Base-by-base conservation (phyloP, 1,140 invertebrate species). In the Drosophila melanica region DNA sequence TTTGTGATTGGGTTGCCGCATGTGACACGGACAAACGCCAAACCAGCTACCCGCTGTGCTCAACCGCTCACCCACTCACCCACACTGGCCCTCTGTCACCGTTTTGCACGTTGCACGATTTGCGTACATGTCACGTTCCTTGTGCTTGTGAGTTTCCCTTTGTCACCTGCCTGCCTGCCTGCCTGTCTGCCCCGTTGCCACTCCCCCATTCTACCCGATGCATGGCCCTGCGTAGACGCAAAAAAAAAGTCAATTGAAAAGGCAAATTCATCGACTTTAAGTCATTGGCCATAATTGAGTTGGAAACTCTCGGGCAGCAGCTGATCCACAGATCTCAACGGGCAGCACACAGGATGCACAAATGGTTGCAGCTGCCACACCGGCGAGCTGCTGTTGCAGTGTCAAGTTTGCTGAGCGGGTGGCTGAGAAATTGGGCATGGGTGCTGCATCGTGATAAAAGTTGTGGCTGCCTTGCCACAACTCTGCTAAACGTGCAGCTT, bases 111-210 rank as follows among this genome's bases (percentile, higher is more conserved):
- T 51, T 30, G 45, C 30, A 57, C 79, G 81, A 81, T 81, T 81
- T 78, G 79, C 79, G 81, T 81, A 59, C 79, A 82, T 60, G 79
- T 81, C 79, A 81, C 79, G 79, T 81, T 81, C 74, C 60, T 58
- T 47, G 62, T 50, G 53, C 66, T 66, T 66, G 58, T 71, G 68
- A 65, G 44, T 71, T 57, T 8, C 30, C 51, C 78, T 74, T 69
- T 64, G 79, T 81, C 79, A 81, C 79, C 79, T 81, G 79, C 54
- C 68, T 58, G 42, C 37, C 50, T 23, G 44, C 4, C 45, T 12
- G n/a, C 5, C 33, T 8, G 4, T 7, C 18, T 7, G 5, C 1
- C 48, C 14, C 63, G 8, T 41, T 35, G 27, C 18, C 47, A 7
- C 20, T 47, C 4, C 44, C 8, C 18, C 30, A 6, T 1, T n/a